Base-by-base conservation (phyloP, 2,113 vertebrate genomes). In the Acanthochromis polyacanthus region DNA sequence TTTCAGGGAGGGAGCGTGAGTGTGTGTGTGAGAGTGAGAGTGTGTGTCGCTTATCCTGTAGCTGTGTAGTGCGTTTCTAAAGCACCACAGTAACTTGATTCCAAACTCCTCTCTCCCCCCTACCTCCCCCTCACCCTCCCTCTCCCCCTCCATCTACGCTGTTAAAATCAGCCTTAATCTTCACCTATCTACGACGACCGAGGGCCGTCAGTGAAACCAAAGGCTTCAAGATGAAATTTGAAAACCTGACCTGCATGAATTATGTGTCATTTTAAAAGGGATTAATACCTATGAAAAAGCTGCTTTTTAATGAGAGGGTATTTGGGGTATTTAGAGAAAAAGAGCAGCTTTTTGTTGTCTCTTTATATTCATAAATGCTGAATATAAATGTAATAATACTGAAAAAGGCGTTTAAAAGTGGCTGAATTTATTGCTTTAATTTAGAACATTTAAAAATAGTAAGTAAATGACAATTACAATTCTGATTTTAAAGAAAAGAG, bases 131-230 rank as follows among this genome's bases (percentile, higher is more conserved):
- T 20, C 0, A 68, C 14, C 3, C 3, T 38, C 16, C 7, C 22
- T 10, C 14, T 15, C 5, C 17, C 0, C 50, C 51, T 11, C 46
- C 43, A 20, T 17, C 16, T 0, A 43, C 7, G 2, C 32, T 62
- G 40, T 70, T 74, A 78, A 75, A 75, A 71, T 65, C 58, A n/a
- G 53, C 70, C 50, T 61, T 78, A 71, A 66, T 55, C 68, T 68
- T 46, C 38, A 20, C 53, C 56, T 56, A 50, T 17, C 52, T 25
- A 10, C 15, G 19, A 40, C 45, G n/a, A 9, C 5, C 3, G 32
- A 43, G 12, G 40, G 40, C 40, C 14, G 40, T 12, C 48, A 50
- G 7, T n/a, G 7, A 50, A 48, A 48, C 19, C 46, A 48, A 17
- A 50, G 19, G 48, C 48, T 9, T n/a, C 14, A 15, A 43, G 40